Base-by-base conservation (phyloP, 2,797 vertebrate species). In the Dromococcyx pavoninus region DNA sequence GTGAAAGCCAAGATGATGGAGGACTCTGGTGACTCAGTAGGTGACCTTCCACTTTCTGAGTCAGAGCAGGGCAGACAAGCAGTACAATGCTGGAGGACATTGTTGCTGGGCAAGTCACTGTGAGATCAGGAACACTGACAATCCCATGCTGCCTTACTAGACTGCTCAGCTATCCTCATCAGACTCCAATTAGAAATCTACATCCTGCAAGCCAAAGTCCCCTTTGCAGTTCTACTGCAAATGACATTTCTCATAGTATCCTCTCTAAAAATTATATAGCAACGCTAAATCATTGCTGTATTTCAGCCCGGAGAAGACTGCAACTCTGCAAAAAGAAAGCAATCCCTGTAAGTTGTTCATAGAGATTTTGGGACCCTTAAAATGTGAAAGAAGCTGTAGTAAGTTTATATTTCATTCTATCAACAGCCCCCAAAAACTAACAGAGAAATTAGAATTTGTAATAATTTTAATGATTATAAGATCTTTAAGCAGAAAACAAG, bases 41-140 rank as follows among this genome's bases (percentile, higher is more conserved):
- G 69, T 88, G 82, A 78, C 70, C 71, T 73, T 91, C 67, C 86
- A 32, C 60, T 91, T 89, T 90, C 91, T 93, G 85, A 96, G 82
- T 95, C 93, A 92, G 84, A 93, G 67, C 50, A n/a, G 76, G 84
- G 37, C 23, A 73, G 56, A 86, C 61, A 54, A 89, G 62, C 71
- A 95, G 48, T 69, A n/a, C 0, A 2, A 48, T 78, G 76, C 77
- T 89, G 61, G 67, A 93, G 77, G 50, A 91, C 51, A 22, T 6
- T 75, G 69, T 28, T 94, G 62, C 83, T 62, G 79, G 69, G 84
- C 76, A 70, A 60, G 70, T 66, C 3, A 2, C 51, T 78, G 33
- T 28, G 70, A 91, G 44, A 84, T 91, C 43, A 78, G 82, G 39
- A 79, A 48, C 46, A 51, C 46, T 15, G 66, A 51, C 33, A 89